These are phyloP conservation scores for Nesogale talazaci DNA, from an alignment of 2,113 vertebrate genomes.

Conservation along the genomic window DNA sequence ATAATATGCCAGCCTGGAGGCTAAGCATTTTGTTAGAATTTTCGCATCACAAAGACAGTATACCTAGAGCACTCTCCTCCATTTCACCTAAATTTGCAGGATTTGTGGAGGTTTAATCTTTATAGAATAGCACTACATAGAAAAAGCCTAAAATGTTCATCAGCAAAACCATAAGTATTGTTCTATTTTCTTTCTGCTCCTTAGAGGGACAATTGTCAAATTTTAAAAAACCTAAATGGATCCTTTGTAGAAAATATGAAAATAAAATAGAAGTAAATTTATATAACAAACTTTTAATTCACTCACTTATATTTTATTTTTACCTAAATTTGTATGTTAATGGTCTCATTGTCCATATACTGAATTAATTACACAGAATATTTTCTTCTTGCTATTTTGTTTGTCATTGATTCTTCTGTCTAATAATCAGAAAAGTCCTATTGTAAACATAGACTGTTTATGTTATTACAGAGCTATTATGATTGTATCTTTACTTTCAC, in stretches of 20 bases:
- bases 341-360: neutral
- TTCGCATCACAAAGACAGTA: neutral
- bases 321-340: neutral
- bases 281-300: neutral
- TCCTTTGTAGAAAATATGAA: neutral
- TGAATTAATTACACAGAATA: constrained; percentile 12
- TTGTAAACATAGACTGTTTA: neutral
- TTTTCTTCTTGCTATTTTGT: neutral
- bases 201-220: neutral
- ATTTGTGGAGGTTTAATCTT: neutral
- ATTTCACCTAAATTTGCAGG: neutral
- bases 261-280: neutral
- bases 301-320: neutral
- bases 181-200: neutral
- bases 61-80: neutral
- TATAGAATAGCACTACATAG: neutral
- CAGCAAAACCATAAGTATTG: neutral
- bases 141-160: constrained; percentile 4
- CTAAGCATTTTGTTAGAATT: neutral
- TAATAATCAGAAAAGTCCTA: neutral
- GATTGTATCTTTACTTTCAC: constrained; percentile 22
- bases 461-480: neutral
- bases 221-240: neutral
- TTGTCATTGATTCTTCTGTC: neutral
- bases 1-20: neutral